Base-by-base conservation (phyloP, 1,140 invertebrate species). In the Diplogasteroides magnus region DNA sequence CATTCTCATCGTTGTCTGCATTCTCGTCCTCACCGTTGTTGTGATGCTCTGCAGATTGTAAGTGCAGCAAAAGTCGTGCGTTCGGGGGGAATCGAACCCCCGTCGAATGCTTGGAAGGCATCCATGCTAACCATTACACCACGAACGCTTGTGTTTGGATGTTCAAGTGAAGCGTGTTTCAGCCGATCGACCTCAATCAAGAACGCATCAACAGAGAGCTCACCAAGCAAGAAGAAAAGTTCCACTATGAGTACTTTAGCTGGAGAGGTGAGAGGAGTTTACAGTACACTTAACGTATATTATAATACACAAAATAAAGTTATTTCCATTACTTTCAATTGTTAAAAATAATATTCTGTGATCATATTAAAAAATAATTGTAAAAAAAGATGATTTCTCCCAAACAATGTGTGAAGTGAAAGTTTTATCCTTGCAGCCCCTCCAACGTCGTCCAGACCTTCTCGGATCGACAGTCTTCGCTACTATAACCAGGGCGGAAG, bases 11-110 rank as follows among this genome's bases (percentile, higher is more conserved):
- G 32, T 72, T 55, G 59, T 31, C 14, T 32, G 57, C 2, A 72
- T 72, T 27, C 58, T 72, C 2, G 37, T 61, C 3, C 27, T 57
- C 19, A 72, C 70, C 2, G 65, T 72, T 25, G 29, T 67, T 2
- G 32, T 72, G 1, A 28, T 72, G 48, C 32, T 72, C 37, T 72
- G 70, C 62, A 59, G 58, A 31, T 61, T 55, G 59, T 67, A 56
- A 23, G 65, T 55, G 27, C 48, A 67, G 28, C 28, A 60, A 66
- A 66, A 66, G 32, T 62, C 37, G 31, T 48, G 37, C 29, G 14
- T 48, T 62, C 66, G 57, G 23, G 48, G 29, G 19, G 27, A 65
- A 23, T 28, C 57, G 28, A 28, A 14, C 23, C 26, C 61, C 31
- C 58, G 48, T 62, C 55, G 59, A 31, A n/a, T 11, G 55, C 25